Evolutionary conservation across 2,113 vertebrate genomes (phyloP), one percentile per base, ranked within the genome.

Genomic region (Oreocharis arfaki): DNA sequence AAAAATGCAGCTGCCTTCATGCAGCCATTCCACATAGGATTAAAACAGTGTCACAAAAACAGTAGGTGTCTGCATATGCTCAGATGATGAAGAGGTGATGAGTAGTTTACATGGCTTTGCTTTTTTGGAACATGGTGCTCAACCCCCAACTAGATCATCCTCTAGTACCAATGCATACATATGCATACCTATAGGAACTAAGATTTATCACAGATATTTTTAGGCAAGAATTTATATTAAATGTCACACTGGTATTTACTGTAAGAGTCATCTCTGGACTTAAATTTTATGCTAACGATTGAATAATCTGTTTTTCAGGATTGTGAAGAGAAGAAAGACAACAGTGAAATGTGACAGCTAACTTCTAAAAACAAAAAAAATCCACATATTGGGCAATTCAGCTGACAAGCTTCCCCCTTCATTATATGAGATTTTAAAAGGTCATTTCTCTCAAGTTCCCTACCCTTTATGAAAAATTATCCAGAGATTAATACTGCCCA

Each of bases 221-320:
- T 90, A 85, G 71, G 79, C 50, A 88, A 88, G 82, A 83, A 88
- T 53, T 82, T 79, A 16, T 89, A 89, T 69, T 73, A 85, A 82
- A 87, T 93, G 78, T 92, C 90, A 85, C 1, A 2, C 42, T 96
- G 82, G 39, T 90, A 92, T 93, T 95, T 88, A 90, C 49, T 70
- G 42, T 59, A 87, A 70, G 33, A 89, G 63, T 89, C 73, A 80
- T 55, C 39, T 89, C 60, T 65, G 6, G 68, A 65, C 84, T 95
- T 47, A 71, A 81, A 81, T 71, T 95, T 50, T 87, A 56, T n/a
- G 18, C 30, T 44, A 89, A 76, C 28, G 49, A 55, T 93, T 59
- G 47, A 84, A 90, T 50, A 96, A 35, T 56, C 52, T 89, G n/a
- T 47, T 93, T 47, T 75, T 67, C 3, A 6, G 50, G 32, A 71